These are phyloP conservation scores for Rhabdophis nuchalis DNA, from an alignment of 2,797 vertebrate species.

Conservation along the genomic window DNA sequence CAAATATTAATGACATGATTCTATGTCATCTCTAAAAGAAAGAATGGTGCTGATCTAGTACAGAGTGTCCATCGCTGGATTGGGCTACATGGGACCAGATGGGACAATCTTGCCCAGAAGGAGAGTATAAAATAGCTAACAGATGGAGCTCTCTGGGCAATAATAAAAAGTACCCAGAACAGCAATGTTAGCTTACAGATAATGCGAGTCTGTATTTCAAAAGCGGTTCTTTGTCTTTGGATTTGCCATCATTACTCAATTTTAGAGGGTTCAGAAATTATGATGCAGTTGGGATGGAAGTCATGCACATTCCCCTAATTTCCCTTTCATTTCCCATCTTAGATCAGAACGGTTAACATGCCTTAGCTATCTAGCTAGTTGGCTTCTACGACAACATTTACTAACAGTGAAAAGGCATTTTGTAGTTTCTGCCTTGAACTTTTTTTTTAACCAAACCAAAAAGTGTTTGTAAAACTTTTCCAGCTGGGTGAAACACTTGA, in stretches of 20 bases:
- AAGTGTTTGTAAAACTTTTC: not conserved
- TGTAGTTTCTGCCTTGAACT: not conserved
- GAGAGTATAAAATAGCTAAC: not conserved
- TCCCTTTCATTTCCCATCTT: not conserved
- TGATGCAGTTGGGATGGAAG: not conserved
- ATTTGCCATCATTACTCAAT: not conserved
- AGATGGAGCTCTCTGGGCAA: not conserved
- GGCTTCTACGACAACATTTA: not conserved
- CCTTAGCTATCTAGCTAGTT: not conserved
- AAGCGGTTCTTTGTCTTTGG: not conserved
- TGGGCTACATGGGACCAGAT: not conserved
- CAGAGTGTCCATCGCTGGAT: not conserved
- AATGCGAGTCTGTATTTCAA: not conserved
- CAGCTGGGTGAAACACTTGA: not conserved
- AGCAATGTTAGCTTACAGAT: not conserved
- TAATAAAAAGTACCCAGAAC: not conserved
- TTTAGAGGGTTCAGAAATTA: not conserved
- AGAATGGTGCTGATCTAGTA: not conserved
- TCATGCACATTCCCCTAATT: not conserved
- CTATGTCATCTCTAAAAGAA: not conserved
- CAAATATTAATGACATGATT: not conserved
- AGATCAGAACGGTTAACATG: not conserved
- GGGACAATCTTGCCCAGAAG: not conserved
- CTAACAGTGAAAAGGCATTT: not conserved
- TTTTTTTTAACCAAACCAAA: not conserved